Percentiles rank a stretch among this genome's conserved stretches.
Evolutionary conservation across 2,113 vertebrate species (phyloP).

Genomic region (Drymodes brunneopygia): DNA sequence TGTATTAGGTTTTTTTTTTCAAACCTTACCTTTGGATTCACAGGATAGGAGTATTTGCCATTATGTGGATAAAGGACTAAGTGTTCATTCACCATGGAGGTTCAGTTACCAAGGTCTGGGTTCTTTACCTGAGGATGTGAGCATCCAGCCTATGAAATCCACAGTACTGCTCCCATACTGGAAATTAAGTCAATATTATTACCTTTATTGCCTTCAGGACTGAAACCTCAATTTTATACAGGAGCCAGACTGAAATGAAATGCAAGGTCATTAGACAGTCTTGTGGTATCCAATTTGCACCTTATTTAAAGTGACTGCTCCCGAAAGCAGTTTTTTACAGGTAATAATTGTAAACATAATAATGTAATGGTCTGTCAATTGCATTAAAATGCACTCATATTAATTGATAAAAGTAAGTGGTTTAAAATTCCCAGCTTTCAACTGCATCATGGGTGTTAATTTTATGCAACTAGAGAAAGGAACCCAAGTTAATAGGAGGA

Average conservation of each 20-base stretch:
- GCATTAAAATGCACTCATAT: background rate
- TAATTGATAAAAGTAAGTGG: conserved; percentile 45
- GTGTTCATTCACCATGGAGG: background rate
- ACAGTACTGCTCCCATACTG: background rate
- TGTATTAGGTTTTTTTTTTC: background rate
- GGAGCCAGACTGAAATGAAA: background rate
- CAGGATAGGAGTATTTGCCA: background rate
- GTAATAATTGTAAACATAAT: conserved; percentile 38
- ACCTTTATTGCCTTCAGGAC: background rate
- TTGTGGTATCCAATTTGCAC: background rate
- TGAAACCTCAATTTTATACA: background rate
- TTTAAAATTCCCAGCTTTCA: conserved; percentile 1
- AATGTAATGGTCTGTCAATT: background rate
- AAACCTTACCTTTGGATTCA: background rate
- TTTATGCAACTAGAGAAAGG: conserved; percentile 1
- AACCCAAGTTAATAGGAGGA: conserved; percentile 10
- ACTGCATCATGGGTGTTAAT: background rate
- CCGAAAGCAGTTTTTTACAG: conserved; percentile 47
- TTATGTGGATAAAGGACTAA: background rate
- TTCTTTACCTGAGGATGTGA: background rate
- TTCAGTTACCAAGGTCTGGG: background rate
- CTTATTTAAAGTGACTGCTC: conserved; percentile 44
- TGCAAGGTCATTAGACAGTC: background rate
- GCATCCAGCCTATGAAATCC: background rate
- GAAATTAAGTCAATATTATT: background rate